A percentile compares a stretch with the other conserved stretches of the same genome.
Conservation (phyloP, 2,797 vertebrate genomes). For the Podarcis siculus region DNA sequence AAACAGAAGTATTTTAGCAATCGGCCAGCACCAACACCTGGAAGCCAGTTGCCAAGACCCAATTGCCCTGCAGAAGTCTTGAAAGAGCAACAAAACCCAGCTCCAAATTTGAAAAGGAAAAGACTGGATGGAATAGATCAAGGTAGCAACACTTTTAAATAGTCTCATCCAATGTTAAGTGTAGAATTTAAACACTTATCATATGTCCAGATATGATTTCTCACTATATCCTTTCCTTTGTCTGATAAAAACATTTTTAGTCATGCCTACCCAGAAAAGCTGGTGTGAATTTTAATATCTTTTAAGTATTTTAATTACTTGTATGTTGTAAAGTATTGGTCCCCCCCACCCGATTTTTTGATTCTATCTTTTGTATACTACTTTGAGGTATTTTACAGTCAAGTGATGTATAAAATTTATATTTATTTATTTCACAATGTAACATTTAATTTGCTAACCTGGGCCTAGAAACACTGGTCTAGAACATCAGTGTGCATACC, state of each 20-base stretch:
- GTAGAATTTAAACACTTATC: background rate
- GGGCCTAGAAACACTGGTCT: background rate
- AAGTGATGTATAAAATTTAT: too few species aligned
- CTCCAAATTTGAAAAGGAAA: conserved; percentile 89
- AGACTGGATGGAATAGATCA: conserved; percentile 84
- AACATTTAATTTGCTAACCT: background rate
- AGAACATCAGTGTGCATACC: background rate
- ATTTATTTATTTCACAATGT: background rate
- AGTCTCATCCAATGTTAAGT: background rate
- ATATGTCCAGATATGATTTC: conserved; percentile 9
- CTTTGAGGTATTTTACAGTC: too few species aligned
- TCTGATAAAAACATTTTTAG: too few species aligned
- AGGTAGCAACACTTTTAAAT: conserved; percentile 77
- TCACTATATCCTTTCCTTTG: too few species aligned
- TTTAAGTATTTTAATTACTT: too few species aligned
- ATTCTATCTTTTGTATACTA: too few species aligned
- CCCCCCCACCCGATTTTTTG: background rate
- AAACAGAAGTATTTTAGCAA: conserved; percentile 94
- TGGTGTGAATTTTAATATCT: too few species aligned
- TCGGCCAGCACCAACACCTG: conserved; percentile 90
- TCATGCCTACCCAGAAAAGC: too few species aligned
- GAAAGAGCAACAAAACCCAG: conserved; percentile 87
- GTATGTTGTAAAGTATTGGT: too few species aligned
- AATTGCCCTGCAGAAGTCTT: conserved; percentile 88
- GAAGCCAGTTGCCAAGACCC: conserved; percentile 89